Evolutionary conservation across 2,113 vertebrate species (phyloP), one percentile per base, ranked within the genome.

Genomic region (Carassius carassius): DNA sequence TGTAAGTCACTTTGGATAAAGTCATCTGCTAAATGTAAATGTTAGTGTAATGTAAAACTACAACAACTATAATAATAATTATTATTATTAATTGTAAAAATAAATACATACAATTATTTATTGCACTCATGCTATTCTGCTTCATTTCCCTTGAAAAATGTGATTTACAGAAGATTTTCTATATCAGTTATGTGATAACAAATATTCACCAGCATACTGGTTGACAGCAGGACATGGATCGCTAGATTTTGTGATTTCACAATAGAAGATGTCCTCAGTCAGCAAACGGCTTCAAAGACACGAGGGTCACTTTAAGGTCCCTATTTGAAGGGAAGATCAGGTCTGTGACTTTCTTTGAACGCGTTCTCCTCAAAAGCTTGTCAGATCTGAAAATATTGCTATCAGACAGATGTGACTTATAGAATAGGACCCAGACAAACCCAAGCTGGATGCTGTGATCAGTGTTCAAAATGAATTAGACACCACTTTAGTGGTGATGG

Each of bases 211-310:
- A 37, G 4, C 19, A 60, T n/a, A 10, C 54, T 78, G 76, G 41
- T 32, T 70, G 4, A 60, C 54, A 60, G 54, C 76, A 78, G 54
- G 19, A 56, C 35, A n/a, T 21, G 81, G 29, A 56, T 73, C 51
- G 13, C 51, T 58, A 13, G 54, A 84, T 60, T 47, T 67, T 84
- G 82, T 67, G 72, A 69, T 84, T 78, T 84, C 8, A 37, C 21
- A 78, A 56, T 23, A 54, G 29, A 49, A 32, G 81, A 58, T 37
- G 54, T 23, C 67, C 51, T 67, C 49, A 12, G 35, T 78, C 21
- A 37, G 83, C 17, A 47, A 51, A 78, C 29, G 3, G 83, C 62
- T 67, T 13, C 74, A 67, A 76, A 67, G 37, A 47, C 44, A 69
- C 3, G 21, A n/a, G n/a, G 47, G 13, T 37, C 23, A 69, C 74